Conservation (phyloP, 2,888 invertebrate genomes). For the Cataglyphis livida region DNA sequence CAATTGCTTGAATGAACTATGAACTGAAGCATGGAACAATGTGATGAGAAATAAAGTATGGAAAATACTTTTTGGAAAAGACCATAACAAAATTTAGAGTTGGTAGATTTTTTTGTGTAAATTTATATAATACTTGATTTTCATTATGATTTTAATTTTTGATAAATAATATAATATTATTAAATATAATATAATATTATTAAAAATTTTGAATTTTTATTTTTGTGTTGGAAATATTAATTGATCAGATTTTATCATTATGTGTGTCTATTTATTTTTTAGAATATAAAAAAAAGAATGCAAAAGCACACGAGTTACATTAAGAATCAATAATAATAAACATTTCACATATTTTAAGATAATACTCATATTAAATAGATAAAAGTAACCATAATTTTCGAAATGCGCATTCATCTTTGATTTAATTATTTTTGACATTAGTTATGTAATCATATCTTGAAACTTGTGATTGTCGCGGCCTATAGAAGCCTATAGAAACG, state of each 20-base stretch:
- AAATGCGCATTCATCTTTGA: background rate
- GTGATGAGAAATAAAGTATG: background rate
- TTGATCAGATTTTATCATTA: background rate
- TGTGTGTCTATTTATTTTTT: background rate
- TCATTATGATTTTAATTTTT: background rate
- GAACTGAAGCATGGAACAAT: background rate
- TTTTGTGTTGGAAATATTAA: background rate
- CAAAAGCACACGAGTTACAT: background rate
- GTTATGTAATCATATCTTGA: background rate
- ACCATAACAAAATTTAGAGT: background rate
- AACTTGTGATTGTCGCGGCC: constrained; percentile 2
- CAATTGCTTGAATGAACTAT: background rate
- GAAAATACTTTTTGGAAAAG: background rate
- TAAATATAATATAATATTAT: background rate
- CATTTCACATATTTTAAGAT: background rate
- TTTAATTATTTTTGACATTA: constrained; percentile 11
- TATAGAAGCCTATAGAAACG: constrained; percentile 13
- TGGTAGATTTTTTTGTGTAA: background rate
- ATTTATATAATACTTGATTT: background rate
- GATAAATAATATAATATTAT: background rate
- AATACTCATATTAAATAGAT: background rate
- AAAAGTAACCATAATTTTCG: background rate
- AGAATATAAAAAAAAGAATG: background rate
- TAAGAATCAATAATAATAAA: background rate
- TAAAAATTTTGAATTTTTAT: background rate